These are phyloP conservation scores for Oreochromis spilurus DNA, from an alignment of 2,113 vertebrate genomes.

Conservation along the genomic window DNA sequence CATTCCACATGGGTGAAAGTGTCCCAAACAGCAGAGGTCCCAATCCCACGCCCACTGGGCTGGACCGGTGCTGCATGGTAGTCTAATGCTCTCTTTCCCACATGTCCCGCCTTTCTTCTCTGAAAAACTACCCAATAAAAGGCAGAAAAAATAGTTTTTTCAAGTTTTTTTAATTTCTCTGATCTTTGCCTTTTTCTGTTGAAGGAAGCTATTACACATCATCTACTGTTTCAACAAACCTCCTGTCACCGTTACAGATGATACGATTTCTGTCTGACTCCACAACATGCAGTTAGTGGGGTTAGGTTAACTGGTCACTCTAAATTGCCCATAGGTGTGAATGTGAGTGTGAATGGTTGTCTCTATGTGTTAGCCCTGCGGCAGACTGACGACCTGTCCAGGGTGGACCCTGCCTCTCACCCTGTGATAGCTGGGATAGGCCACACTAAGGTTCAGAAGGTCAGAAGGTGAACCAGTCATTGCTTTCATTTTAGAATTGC, in stretches of 20 bases:
- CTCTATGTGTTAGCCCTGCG: not conserved
- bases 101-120: not conserved
- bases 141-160: not conserved
- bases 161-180: not conserved
- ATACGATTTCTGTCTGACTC: not conserved
- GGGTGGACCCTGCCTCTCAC: not conserved
- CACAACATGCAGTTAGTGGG: not conserved
- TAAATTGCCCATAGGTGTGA: not conserved
- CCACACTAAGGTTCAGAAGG: not conserved
- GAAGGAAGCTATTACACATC: not conserved
- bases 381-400: not conserved
- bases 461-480: not conserved
- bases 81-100: not conserved
- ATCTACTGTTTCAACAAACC: not conserved
- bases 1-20: not conserved
- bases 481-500: not conserved
- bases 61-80: not conserved
- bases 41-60: not conserved
- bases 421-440: not conserved
- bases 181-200: accelerated
- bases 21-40: not conserved
- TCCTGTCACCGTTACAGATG: not conserved
- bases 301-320: not conserved
- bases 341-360: too few relatives aligned
- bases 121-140: not conserved